These are phyloP conservation scores for Cyprinodon tularosa DNA, from an alignment of 2,113 vertebrate species.

Conservation along the genomic window DNA sequence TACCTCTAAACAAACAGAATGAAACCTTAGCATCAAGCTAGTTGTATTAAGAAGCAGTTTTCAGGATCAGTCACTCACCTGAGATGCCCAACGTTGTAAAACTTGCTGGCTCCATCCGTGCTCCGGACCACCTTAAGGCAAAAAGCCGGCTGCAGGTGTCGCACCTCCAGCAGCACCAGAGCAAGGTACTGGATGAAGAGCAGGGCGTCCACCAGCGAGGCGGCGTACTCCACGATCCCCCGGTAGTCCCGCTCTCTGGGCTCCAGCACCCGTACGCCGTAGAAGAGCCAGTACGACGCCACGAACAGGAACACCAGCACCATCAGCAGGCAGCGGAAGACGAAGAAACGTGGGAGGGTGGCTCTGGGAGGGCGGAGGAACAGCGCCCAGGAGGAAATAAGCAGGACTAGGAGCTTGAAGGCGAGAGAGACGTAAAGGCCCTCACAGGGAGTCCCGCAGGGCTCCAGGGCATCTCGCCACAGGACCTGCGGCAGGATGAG, in stretches of 20 bases:
- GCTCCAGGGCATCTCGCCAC: slow-evolving; percentile 86
- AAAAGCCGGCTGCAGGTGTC: slow-evolving; percentile 92
- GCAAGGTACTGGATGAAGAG: slow-evolving; percentile 94
- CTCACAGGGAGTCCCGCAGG: slow-evolving; percentile 89
- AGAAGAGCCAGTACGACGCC: slow-evolving; percentile 93
- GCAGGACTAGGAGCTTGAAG: slow-evolving; percentile 92
- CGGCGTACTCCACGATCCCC: slow-evolving; percentile 90
- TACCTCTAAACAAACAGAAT: neutral
- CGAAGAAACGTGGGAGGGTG: slow-evolving; percentile 87
- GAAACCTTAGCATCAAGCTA: no score
- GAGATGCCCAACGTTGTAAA: slow-evolving; percentile 93
- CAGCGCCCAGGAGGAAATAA: slow-evolving; percentile 92
- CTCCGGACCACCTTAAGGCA: slow-evolving; percentile 92
- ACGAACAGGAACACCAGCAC: slow-evolving; percentile 90
- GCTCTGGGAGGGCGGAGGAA: slow-evolving; percentile 90
- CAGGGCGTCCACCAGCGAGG: slow-evolving; percentile 89
- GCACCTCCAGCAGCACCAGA: slow-evolving; percentile 89
- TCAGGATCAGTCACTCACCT: slow-evolving; percentile 74
- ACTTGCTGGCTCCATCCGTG: slow-evolving; percentile 88
- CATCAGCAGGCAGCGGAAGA: slow-evolving; percentile 90
- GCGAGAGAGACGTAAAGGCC: slow-evolving; percentile 93
- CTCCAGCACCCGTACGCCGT: slow-evolving; percentile 88
- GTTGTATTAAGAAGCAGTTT: neutral
- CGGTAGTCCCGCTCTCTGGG: slow-evolving; percentile 85
- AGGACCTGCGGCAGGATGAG: slow-evolving; percentile 90